phyloP scores from a whole-genome alignment of 1,140 invertebrate genomes.

The Harpegnathos saltator region DNA sequence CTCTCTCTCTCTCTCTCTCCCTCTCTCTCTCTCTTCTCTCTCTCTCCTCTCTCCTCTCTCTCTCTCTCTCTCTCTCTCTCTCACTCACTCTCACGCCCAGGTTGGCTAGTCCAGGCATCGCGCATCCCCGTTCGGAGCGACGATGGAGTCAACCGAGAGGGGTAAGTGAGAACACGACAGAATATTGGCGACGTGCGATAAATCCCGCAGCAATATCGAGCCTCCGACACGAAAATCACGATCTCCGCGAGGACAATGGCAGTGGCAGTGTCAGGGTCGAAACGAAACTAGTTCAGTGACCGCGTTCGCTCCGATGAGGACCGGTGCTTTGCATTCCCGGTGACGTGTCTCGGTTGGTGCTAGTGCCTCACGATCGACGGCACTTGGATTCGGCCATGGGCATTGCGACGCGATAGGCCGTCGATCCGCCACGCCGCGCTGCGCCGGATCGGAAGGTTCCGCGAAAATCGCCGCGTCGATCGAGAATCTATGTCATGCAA shows the following conservation, averaged over 20 bases:
- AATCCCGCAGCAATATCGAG: slow-evolving; percentile 78
- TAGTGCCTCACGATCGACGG: no score
- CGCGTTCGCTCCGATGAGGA: slow-evolving; percentile 75
- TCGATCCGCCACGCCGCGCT: no score
- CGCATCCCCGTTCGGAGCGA: slow-evolving; percentile 42
- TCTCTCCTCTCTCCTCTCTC: no score
- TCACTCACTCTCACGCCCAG: no score
- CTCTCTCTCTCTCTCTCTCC: no score
- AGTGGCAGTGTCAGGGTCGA: slow-evolving; percentile 86
- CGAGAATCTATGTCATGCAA: slow-evolving; percentile 80
- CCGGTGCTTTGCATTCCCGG: background rate
- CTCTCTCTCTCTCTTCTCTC: no score
- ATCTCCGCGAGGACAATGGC: slow-evolving; percentile 81
- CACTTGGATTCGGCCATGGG: no score
- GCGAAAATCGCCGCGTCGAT: slow-evolving; percentile 56
- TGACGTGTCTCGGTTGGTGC: background rate
- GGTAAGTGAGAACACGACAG: slow-evolving; percentile 76
- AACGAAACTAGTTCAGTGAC: slow-evolving; percentile 84
- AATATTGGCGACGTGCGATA: slow-evolving; percentile 41
- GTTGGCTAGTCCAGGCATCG: no score
- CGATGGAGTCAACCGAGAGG: slow-evolving; percentile 83
- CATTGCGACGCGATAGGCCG: no score
- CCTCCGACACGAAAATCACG: slow-evolving; percentile 79
- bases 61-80: no score
- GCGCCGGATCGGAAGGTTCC: no score